Conservation (phyloP, 2,113 vertebrate genomes). For the Varanus komodoensis region DNA sequence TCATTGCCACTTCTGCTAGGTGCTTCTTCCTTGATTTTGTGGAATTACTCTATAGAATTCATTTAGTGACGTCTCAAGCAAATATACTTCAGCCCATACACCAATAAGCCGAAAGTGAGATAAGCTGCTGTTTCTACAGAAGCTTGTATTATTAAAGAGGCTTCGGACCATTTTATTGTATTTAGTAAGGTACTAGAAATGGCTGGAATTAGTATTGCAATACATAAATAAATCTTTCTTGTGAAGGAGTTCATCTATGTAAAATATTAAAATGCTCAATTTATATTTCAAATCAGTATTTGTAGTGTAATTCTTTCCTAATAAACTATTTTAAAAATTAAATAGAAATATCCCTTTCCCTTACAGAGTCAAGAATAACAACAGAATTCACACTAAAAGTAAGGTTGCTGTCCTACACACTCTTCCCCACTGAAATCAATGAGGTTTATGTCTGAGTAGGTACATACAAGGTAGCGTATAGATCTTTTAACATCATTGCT, state of each 20-base stretch:
- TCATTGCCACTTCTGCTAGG: constrained; percentile 27
- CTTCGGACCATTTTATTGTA: constrained; percentile 28
- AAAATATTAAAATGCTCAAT: constrained; percentile 27
- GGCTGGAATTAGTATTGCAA: neutral
- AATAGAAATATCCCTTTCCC: constrained; percentile 33
- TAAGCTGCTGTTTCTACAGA: constrained; percentile 50
- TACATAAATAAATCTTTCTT: constrained; percentile 43
- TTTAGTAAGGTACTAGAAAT: constrained; percentile 38
- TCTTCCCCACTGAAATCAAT: constrained; percentile 7
- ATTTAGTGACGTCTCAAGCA: constrained; percentile 51
- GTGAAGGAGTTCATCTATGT: neutral
- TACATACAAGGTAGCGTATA: constrained; percentile 18
- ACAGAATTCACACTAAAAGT: neutral
- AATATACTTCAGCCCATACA: constrained; percentile 55
- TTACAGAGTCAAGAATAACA: constrained; percentile 27
- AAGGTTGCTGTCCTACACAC: neutral
- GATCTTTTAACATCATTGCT: constrained; percentile 42
- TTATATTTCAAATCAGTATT: constrained; percentile 49
- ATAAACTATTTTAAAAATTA: neutral
- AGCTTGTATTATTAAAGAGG: constrained; percentile 52
- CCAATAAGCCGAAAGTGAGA: constrained; percentile 55
- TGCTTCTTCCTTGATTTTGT: constrained; percentile 48
- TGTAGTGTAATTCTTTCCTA: constrained; percentile 11
- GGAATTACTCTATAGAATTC: constrained; percentile 37
- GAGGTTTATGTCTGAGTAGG: constrained; percentile 12